These are phyloP conservation scores for Petrolisthes cinctipes DNA, from an alignment of 2,888 invertebrate species.

Conservation along the genomic window DNA sequence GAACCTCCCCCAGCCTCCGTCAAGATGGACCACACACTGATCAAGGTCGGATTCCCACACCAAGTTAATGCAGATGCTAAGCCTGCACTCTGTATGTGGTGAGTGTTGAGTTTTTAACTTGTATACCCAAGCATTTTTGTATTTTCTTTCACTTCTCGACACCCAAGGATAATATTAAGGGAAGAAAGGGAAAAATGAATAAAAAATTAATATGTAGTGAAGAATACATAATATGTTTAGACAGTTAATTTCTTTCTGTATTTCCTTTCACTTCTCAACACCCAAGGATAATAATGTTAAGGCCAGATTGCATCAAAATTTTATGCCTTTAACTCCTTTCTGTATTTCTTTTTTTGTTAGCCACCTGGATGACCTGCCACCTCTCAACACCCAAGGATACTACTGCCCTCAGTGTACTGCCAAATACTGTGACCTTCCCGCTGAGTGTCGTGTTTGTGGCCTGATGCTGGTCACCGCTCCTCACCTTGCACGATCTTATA, in stretches of 20 bases:
- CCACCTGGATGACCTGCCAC: slow-evolving; percentile 78
- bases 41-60: slow-evolving; percentile 94
- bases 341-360: slow-evolving; percentile 71
- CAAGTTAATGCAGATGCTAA: slow-evolving; percentile 63
- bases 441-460: slow-evolving; percentile 95
- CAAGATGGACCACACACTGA: slow-evolving; percentile 80
- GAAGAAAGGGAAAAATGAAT: too few relatives aligned
- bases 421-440: slow-evolving; percentile 97
- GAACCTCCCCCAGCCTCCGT: slow-evolving; percentile 73
- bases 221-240: too few relatives aligned
- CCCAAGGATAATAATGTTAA: neutral
- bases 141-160: neutral
- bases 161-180: too few relatives aligned
- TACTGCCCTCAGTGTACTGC: slow-evolving; percentile 93
- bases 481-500: slow-evolving; percentile 94
- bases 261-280: neutral
- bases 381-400: slow-evolving; percentile 80
- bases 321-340: neutral
- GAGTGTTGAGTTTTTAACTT: slow-evolving; percentile 14
- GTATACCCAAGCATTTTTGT: neutral
- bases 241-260: too few relatives aligned
- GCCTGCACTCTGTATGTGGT: slow-evolving; percentile 65
- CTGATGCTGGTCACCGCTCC: slow-evolving; percentile 97
- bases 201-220: too few relatives aligned
- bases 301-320: neutral